Conservation (phyloP, 2,113 vertebrate species). For the Rhombomys opimus region DNA sequence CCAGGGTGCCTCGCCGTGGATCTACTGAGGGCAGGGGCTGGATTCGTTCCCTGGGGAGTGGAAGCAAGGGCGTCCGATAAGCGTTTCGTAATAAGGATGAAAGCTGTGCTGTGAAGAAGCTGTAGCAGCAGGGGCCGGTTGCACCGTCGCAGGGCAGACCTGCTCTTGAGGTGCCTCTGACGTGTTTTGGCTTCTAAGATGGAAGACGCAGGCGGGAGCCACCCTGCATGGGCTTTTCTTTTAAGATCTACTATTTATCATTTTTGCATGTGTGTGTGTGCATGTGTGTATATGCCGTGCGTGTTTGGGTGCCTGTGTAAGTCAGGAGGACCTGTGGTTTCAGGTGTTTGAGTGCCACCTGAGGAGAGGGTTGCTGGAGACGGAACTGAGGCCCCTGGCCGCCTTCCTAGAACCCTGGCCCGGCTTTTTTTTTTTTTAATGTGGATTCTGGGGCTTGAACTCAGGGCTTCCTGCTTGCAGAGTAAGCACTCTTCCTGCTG, state of each 20-base stretch:
- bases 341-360: background rate
- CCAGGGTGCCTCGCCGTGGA: background rate
- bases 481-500: background rate
- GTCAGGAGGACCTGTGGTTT: background rate
- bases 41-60: background rate
- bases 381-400: background rate
- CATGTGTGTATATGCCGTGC: background rate
- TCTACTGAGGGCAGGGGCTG: background rate
- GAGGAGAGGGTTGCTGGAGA: background rate
- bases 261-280: background rate
- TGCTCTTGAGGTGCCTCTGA: conserved; percentile 31
- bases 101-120: conserved; percentile 9
- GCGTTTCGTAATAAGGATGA: conserved; percentile 43
- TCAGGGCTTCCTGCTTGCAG: background rate
- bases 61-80: conserved; percentile 48
- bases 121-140: background rate
- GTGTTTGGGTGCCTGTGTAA: background rate
- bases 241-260: background rate
- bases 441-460: background rate
- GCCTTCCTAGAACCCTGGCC: background rate
- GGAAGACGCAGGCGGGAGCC: conserved; percentile 1
- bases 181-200: conserved; percentile 31
- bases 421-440: too few species aligned
- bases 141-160: background rate
- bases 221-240: too few species aligned